A percentile compares a stretch with the other conserved stretches of the same genome.
phyloP scores from a whole-genome alignment of 2,113 vertebrate genomes.

The Gila orcuttii region DNA sequence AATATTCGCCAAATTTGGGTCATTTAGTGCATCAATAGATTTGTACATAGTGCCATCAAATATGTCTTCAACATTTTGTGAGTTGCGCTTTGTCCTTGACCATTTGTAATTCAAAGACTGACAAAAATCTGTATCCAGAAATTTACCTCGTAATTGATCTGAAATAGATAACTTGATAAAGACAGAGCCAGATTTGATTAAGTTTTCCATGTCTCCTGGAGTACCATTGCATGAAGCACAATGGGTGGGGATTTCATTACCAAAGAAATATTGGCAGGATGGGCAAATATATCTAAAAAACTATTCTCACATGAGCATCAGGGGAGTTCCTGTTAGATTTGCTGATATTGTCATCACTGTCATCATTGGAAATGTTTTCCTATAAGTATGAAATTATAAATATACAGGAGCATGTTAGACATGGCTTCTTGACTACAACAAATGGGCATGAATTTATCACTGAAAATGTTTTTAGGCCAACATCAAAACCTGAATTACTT shows the following conservation, averaged over 20 bases:
- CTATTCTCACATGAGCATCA: constrained; percentile 2
- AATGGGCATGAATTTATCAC: not conserved
- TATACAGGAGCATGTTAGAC: not conserved
- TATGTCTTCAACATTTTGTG: constrained; percentile 16
- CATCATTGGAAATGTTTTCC: not conserved
- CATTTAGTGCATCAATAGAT: not conserved
- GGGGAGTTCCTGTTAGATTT: not conserved
- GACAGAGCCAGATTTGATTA: constrained; percentile 11
- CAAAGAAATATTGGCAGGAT: constrained; percentile 5
- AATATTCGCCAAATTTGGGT: not conserved
- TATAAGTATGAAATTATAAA: not conserved
- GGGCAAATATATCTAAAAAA: not conserved
- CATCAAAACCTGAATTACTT: not conserved
- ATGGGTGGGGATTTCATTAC: constrained; percentile 13
- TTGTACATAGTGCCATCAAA: not conserved
- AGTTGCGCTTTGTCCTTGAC: not conserved
- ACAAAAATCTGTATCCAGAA: not conserved
- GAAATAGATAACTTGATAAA: not conserved
- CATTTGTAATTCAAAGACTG: not conserved
- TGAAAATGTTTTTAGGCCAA: constrained; percentile 13
- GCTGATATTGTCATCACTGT: not conserved
- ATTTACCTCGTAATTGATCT: not conserved
- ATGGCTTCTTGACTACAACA: not conserved
- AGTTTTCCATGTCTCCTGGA: not conserved
- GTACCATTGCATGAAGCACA: constrained; percentile 5